Percentiles rank a stretch among this genome's conserved stretches.
Conservation (phyloP, 2,888 invertebrate genomes). For the Cantharis lateralis region DNA sequence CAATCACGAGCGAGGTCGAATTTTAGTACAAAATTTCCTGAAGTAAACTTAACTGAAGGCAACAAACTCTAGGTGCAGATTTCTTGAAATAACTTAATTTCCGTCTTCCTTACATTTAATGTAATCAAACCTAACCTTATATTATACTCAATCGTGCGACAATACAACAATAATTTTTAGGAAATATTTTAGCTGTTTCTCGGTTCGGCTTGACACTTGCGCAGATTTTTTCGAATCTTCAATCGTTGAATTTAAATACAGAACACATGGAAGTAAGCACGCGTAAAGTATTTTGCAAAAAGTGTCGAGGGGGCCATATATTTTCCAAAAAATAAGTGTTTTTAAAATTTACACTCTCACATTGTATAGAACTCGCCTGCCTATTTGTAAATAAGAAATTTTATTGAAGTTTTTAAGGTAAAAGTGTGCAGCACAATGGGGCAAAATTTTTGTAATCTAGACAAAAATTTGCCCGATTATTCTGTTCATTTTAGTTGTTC, state of each 20-base stretch:
- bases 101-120: not conserved
- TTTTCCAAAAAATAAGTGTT: conserved; percentile 9
- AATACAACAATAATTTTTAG: conserved; percentile 48
- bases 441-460: not conserved
- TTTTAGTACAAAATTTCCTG: no score
- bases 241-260: not conserved
- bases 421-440: conserved; percentile 7
- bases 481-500: conserved; percentile 14
- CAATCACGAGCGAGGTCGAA: no score
- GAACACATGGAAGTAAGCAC: not conserved
- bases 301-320: not conserved
- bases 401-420: not conserved
- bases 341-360: conserved; percentile 27
- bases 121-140: not conserved
- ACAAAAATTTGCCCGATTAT: not conserved
- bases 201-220: not conserved
- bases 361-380: conserved; percentile 23
- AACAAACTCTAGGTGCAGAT: not conserved
- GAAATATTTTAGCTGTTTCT: conserved; percentile 39
- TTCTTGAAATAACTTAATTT: not conserved
- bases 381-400: conserved; percentile 24
- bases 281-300: not conserved
- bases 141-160: conserved; percentile 54
- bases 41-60: no score
- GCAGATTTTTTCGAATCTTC: not conserved